phyloP scores from a whole-genome alignment of 2,888 invertebrate species.

The Ischnus inquisitorius region DNA sequence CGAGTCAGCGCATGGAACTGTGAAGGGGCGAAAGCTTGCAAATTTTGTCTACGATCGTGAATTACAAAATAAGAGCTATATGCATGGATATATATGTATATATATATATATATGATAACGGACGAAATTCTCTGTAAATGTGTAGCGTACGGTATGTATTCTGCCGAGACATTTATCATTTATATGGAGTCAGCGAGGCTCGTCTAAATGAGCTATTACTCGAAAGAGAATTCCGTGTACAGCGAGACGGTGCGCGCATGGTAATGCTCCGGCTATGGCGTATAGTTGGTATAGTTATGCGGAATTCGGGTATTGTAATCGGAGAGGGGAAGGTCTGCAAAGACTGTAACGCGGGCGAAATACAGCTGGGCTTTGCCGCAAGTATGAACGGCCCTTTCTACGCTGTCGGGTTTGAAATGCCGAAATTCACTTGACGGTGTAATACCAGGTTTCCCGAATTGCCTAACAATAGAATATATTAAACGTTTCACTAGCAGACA shows the following conservation, averaged over 20 bases:
- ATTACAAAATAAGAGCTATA: conserved; percentile 6
- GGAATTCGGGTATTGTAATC: conserved; percentile 61
- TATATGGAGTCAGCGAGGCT: conserved; percentile 46
- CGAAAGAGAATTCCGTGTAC: conserved; percentile 48
- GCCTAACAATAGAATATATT: conserved; percentile 81
- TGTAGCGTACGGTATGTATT: neutral
- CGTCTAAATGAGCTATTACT: conserved; percentile 57
- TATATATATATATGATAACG: neutral
- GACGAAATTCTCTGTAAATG: neutral
- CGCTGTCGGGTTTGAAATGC: conserved; percentile 74
- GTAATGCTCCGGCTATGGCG: conserved; percentile 17
- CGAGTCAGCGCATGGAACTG: neutral
- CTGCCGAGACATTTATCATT: conserved; percentile 31
- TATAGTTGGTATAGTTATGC: conserved; percentile 28
- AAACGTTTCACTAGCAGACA: conserved; percentile 74
- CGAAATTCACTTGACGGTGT: conserved; percentile 80
- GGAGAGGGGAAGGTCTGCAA: conserved; percentile 42
- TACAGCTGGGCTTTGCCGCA: conserved; percentile 35
- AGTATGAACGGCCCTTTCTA: conserved; percentile 67
- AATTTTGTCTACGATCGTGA: conserved; percentile 2
- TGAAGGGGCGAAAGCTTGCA: conserved; percentile 1
- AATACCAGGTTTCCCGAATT: conserved; percentile 80
- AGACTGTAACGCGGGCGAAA: conserved; percentile 57
- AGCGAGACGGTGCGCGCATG: conserved; percentile 33
- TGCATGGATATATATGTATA: neutral